Base-by-base conservation (phyloP, 2,888 invertebrate species). In the Drosophila peninsularis region DNA sequence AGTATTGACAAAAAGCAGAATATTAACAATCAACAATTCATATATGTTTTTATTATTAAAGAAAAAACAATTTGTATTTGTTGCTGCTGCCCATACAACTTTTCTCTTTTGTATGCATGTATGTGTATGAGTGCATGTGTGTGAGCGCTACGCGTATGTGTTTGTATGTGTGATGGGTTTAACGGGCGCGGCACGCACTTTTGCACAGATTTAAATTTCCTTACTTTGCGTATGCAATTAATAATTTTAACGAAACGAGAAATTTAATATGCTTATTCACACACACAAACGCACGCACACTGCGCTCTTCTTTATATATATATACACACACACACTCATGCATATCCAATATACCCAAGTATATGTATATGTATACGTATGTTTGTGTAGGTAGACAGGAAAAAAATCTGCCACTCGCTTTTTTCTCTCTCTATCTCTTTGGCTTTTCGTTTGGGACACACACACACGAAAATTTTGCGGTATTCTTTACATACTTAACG, bases 311-410 rank as follows among this genome's bases (percentile, higher is more conserved):
- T 62, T 47, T 72, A 63, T 69, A 72, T 66, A 80, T 80, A 66
- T 62, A 65, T 68, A 65, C 80, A 68, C 62, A 24, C 24, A 70
- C 70, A 66, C 71, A 68, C 63, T 67, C 70, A 60, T 56, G 64
- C 55, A 71, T 64, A 67, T 61, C 58, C 58, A 68, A 47, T 62
- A 71, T 60, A 71, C 68, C 52, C 44, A 55, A 62, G 52, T 54
- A 62, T 70, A 68, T 69, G 69, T 70, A 68, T 73, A 69, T 71
- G 71, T 73, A 70, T 80, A 65, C 67, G 68, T 64, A 68, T 75
- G 85, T 80, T 78, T 84, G 88, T 82, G 72, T 85, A 85, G 88
- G 83, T 83, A 83, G 88, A 83, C 88, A 86, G 78, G 80, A 85
- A 86, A 79, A 79, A 83, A 84, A 84, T 84, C 88, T 82, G 83